Base-by-base conservation (phyloP, 37 sponge, comb jelly and placozoan genomes). In the Beroe ovata region DNA sequence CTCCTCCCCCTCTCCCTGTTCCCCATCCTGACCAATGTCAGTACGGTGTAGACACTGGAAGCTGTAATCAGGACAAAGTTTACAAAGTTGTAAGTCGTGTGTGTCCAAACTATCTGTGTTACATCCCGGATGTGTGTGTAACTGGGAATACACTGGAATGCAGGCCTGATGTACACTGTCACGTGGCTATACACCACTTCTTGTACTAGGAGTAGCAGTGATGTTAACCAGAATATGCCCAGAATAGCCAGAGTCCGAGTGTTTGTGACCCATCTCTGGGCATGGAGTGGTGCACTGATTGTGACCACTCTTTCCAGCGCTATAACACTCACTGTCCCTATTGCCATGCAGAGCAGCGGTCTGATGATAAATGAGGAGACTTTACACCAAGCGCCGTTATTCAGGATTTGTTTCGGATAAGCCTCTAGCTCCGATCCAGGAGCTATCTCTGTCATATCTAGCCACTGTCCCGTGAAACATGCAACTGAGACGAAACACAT, bases 391-490 rank as follows among this genome's bases (percentile, higher is more conserved):
- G 38, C 20, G 3, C 71, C 71, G 6, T 69, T 3, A 38, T 69
- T 69, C 18, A 69, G 38, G 71, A 69, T 35, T 35, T 69, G 71
- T 35, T 69, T 69, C 38, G 38, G 71, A 34, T 25, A 69, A 6
- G 38, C 8, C 21, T 62, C 63, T 47, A 16, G 6, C 63, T 62
- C 22, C n/a, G n/a, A n/a, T 6, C 20, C 63, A 20, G 21, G 4
- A 3, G 8, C 29, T 4, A 25, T 23, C 38, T 29, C 38, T 35
- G 26, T 34, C 71, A 69, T 69, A 14, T 34, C 71, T 35, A 69
- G 19, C 71, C 71, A 69, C 26, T 8, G 19, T 6, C 71, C 71
- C 19, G 36, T 29, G 38, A 69, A 69, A 34, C 71, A 69, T 6
- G 71, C 71, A 6, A 69, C 25, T 21, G 38, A 34, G 1, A 69